Evolutionary conservation across 35 echinoderm and acorn worm genomes (phyloP).

Genomic region (Eucidaris tribuloides): DNA sequence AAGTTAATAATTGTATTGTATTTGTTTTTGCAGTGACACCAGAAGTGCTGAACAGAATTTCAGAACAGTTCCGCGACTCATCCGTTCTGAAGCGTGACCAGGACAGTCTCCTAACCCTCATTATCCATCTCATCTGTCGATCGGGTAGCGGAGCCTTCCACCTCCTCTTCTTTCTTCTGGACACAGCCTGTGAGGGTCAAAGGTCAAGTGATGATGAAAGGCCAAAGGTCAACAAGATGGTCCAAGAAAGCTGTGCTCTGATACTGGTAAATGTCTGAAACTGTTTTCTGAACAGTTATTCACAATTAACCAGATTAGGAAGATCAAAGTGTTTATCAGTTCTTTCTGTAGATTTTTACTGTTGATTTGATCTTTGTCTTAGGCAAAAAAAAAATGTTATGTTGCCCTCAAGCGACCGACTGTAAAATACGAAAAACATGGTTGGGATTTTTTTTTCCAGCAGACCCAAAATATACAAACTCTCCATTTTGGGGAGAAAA

Average conservation of each 20-base stretch:
- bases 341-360: no score
- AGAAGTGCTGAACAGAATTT: constrained; percentile 71
- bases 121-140: constrained; percentile 95
- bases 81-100: constrained; percentile 71
- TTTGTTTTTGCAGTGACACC: constrained; percentile 71
- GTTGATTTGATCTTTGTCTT: no score
- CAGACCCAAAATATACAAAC: no score
- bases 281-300: not conserved
- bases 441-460: no score
- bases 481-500: no score
- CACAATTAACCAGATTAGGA: no score
- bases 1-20: not conserved
- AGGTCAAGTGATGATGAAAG: constrained; percentile 9
- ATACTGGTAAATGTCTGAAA: constrained; percentile 63
- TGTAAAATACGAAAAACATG: no score
- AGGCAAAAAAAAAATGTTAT: no score
- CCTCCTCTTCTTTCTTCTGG: constrained; percentile 76
- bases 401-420: no score
- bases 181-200: constrained; percentile 53
- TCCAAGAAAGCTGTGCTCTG: constrained; percentile 79
- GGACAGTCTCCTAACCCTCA: constrained; percentile 73
- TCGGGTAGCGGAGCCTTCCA: constrained; percentile 92
- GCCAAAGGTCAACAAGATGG: constrained; percentile 46
- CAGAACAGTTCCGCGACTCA: constrained; percentile 83
- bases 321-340: no score